Evolutionary conservation across 2,888 invertebrate genomes (phyloP).

Genomic region (Leucoma salicis): DNA sequence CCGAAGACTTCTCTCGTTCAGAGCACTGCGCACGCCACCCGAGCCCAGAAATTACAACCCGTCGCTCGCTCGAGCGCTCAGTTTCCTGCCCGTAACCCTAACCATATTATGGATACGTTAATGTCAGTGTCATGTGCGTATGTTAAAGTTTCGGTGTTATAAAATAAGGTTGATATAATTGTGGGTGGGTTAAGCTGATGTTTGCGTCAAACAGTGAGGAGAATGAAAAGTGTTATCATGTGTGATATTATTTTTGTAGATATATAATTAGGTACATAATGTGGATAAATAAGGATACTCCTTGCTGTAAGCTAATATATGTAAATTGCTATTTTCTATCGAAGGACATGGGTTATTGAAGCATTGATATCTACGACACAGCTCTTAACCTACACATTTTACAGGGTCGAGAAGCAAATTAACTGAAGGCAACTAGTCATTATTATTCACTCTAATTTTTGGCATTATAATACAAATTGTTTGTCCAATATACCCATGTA

Average conservation of each 20-base stretch:
- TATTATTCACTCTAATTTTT: constrained; percentile 8
- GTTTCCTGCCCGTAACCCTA: constrained; percentile 77
- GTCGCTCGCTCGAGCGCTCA: constrained; percentile 73
- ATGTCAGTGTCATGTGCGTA: constrained; percentile 59
- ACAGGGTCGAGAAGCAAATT: constrained; percentile 47
- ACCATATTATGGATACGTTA: constrained; percentile 44
- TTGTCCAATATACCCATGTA: constrained; percentile 31
- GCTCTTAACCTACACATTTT: constrained; percentile 37
- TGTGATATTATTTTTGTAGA: constrained; percentile 30
- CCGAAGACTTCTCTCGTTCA: constrained; percentile 61
- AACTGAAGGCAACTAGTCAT: constrained; percentile 24
- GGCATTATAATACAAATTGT: constrained; percentile 18
- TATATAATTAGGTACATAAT: constrained; percentile 40
- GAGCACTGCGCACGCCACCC: constrained; percentile 79
- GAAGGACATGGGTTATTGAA: constrained; percentile 32
- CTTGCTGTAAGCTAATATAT: constrained; percentile 29
- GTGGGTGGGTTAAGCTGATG: constrained; percentile 49
- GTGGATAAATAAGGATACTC: constrained; percentile 19
- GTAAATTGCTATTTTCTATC: constrained; percentile 34
- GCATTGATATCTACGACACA: constrained; percentile 39
- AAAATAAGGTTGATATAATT: constrained; percentile 33
- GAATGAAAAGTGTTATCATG: constrained; percentile 44
- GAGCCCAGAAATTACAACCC: constrained; percentile 72
- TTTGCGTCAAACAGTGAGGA: constrained; percentile 44
- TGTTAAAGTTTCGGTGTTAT: constrained; percentile 28